Conservation (phyloP, 1,140 invertebrate genomes). For the Drosophila kanapiae region DNA sequence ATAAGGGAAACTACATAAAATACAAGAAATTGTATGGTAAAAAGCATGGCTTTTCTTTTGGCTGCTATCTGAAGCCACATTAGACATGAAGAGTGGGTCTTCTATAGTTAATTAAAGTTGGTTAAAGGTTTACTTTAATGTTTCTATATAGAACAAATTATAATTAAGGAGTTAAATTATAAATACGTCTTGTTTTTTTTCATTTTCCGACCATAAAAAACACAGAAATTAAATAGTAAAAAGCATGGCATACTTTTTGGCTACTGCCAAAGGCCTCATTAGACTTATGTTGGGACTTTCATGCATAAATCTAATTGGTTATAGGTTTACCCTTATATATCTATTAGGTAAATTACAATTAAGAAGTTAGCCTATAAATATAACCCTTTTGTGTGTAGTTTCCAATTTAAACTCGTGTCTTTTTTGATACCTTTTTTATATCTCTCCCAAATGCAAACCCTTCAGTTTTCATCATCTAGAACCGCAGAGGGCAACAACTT, state of each 20-base stretch:
- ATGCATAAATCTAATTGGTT: neutral
- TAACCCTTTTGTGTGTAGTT: constrained; percentile 5
- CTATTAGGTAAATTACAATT: neutral
- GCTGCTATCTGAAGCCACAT: neutral
- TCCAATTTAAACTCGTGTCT: neutral
- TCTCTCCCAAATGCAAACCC: constrained; percentile 19
- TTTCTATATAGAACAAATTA: neutral
- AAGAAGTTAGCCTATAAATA: neutral
- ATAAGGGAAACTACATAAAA: neutral
- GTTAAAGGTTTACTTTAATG: neutral
- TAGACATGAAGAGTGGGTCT: neutral
- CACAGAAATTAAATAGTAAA: neutral
- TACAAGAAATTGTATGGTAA: neutral
- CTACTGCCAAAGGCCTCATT: neutral
- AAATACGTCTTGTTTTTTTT: neutral
- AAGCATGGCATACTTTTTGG: neutral
- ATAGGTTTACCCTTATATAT: neutral
- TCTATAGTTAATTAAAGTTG: neutral
- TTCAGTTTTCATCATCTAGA: constrained; percentile 28
- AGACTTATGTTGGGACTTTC: too few species aligned
- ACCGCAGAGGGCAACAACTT: constrained; percentile 30
- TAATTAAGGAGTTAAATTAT: neutral
- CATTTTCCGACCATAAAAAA: neutral
- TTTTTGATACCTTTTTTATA: neutral
- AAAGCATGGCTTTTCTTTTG: neutral